Evolutionary conservation across 2,888 invertebrate genomes (phyloP), one percentile per base, ranked within the genome.

Genomic region (Odontothrips loti): DNA sequence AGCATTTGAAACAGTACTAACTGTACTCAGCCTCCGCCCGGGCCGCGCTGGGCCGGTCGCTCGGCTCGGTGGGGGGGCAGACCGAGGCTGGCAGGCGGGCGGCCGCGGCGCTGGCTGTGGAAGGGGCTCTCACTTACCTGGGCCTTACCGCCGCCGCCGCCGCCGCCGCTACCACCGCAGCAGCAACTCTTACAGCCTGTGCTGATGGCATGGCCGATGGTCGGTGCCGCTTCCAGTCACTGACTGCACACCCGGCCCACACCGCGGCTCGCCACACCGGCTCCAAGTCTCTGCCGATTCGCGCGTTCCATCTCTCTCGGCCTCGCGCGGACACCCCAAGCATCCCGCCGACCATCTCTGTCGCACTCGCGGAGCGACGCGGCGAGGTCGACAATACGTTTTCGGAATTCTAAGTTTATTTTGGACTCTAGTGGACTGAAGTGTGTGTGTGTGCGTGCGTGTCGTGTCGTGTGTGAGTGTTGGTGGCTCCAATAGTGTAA

Each of bases 241-340:
- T 75, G 27, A 75, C 68, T 75, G 68, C 68, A 23, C 27, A 75
- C 23, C 68, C 68, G 68, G 68, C 68, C 27, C 23, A 27, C 68
- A 17, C 20, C 11, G 58, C 68, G 68, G 68, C 68, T 12, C 23
- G 68, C 68, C 58, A 15, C 2, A 17, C 51, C 68, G 68, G 51
- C 68, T 63, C 48, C 51, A 17, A 4, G 68, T 15, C 23, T 68
- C 23, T 11, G 8, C 68, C 2, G 68, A 11, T 58, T 10, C 58
- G 17, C 15, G 12, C 58, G 58, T 15, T 58, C 58, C 20, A 6
- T 58, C 58, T 58, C 58, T 58, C 58, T 10, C 58, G 12, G 15
- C 17, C 51, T 51, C 9, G n/a, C n/a, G n/a, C n/a, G 34, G 34
- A 43, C 34, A 2, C 3, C 34, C 34, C 34, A 2, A 4, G 34